Evolutionary conservation across 2,113 vertebrate species (phyloP).

Genomic region (Thryonomys swinderianus): DNA sequence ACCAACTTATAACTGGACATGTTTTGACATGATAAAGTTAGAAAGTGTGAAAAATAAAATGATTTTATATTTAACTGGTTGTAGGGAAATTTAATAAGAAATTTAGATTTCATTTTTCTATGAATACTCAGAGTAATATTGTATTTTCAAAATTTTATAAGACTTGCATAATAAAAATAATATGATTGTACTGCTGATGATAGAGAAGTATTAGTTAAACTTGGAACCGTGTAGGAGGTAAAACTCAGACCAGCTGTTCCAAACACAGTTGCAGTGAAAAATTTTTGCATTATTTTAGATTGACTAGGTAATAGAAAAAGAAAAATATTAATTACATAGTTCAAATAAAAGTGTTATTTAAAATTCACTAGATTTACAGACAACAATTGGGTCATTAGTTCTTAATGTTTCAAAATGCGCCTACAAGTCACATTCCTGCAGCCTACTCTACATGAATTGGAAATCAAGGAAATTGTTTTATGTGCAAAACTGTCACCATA

Average conservation of each 20-base stretch:
- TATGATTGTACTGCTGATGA: conserved; percentile 18
- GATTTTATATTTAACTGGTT: conserved; percentile 53
- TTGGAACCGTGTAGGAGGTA: conserved; percentile 53
- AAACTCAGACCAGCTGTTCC: conserved; percentile 44
- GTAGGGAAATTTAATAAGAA: conserved; percentile 57
- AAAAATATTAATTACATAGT: not conserved
- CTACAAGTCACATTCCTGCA: not conserved
- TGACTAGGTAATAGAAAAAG: conserved; percentile 2
- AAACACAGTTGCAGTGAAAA: conserved; percentile 6
- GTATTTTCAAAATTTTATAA: conserved; percentile 32
- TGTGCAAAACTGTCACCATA: not conserved
- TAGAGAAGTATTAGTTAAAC: conserved; percentile 51
- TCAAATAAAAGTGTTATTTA: conserved; percentile 14
- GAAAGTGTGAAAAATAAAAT: conserved; percentile 35
- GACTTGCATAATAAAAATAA: conserved; percentile 57
- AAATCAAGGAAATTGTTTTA: not conserved
- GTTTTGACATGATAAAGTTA: conserved; percentile 53
- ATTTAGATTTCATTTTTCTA: conserved; percentile 54
- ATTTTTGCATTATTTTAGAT: not conserved
- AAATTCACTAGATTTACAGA: conserved; percentile 29
- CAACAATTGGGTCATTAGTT: not conserved
- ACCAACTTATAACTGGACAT: not conserved
- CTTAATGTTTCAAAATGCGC: not conserved
- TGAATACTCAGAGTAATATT: conserved; percentile 33
- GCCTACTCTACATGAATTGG: not conserved